Base-by-base conservation (phyloP, 2,888 invertebrate species). In the Deroplatys truncata region DNA sequence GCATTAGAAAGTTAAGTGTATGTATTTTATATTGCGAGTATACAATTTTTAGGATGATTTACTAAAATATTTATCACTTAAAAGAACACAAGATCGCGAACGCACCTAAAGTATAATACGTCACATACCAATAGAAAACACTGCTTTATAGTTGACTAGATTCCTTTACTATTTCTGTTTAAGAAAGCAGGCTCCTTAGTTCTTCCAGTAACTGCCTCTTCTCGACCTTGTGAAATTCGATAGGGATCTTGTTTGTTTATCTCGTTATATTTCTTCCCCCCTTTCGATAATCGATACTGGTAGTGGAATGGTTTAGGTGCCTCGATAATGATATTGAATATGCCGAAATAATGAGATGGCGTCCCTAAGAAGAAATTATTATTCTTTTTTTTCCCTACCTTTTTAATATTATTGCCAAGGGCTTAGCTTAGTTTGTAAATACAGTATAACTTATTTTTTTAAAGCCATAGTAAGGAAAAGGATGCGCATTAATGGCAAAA, bases 171-270 rank as follows among this genome's bases (percentile, higher is more conserved):
- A 25, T 72, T 72, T 72, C 0, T 72, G 7, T 72, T 72, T 72
- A 25, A 25, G 56, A 72, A 72, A 72, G 56, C 56, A 72, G 56
- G 56, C 56, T 72, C 56, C 56, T 0, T 72, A 72, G 56, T 72
- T 43, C 43, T 43, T 72, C 4, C 56, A 25, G 20, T 72, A 20
- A 72, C 56, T 72, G 56, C 56, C 56, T 72, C 56, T 20, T 72
- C 56, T 85, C 86, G 86, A 28, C 86, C 86, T 85, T 49, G 56
- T 72, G 56, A 72, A 85, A 28, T 56, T 35, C 88, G 90, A 89
- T 89, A 89, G 82, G 56, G 28, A 90, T 89, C 89, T 85, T 89
- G 89, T 89, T 88, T 90, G 88, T 90, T 88, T 89, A 89, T 90
- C 87, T 89, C 82, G 90, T 89, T 90, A 90, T 85, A 87, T 35